A percentile compares a stretch with the other conserved stretches of the same genome.
These are phyloP conservation scores for Bimastos eiseni DNA, from an alignment of 2,888 invertebrate species.

Conservation along the genomic window DNA sequence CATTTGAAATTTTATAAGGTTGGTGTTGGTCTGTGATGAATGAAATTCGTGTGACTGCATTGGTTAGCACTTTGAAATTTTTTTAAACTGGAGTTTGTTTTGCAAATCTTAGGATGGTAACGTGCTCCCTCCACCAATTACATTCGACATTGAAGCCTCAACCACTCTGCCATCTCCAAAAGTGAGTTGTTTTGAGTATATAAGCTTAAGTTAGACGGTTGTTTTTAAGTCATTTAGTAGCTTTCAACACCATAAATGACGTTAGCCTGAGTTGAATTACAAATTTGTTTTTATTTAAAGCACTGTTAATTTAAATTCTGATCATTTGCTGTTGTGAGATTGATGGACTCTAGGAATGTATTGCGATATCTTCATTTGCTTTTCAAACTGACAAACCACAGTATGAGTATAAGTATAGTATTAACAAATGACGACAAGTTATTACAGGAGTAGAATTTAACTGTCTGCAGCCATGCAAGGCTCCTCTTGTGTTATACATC, in stretches of 20 bases:
- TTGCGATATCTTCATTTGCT: no score
- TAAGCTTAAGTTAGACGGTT: not conserved
- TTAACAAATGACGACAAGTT: no score
- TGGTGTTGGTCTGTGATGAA: not conserved
- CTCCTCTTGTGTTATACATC: no score
- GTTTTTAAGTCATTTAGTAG: not conserved
- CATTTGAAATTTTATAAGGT: not conserved
- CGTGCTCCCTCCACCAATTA: slow-evolving; percentile 18
- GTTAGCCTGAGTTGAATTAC: not conserved
- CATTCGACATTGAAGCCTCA: not conserved
- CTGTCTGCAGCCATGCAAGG: no score
- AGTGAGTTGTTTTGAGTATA: not conserved
- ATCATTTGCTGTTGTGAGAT: not conserved
- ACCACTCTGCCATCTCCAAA: slow-evolving; percentile 13
- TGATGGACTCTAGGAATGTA: not conserved
- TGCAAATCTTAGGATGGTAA: slow-evolving; percentile 15
- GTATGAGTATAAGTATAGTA: no score
- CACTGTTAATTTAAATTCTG: not conserved
- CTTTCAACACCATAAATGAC: not conserved
- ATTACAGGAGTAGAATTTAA: no score
- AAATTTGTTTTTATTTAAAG: not conserved
- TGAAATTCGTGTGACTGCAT: not conserved
- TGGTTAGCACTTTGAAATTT: not conserved
- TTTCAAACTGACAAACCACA: no score
- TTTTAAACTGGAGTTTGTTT: not conserved